Conservation (phyloP, 2,113 vertebrate species). For the Saiga tatarica region DNA sequence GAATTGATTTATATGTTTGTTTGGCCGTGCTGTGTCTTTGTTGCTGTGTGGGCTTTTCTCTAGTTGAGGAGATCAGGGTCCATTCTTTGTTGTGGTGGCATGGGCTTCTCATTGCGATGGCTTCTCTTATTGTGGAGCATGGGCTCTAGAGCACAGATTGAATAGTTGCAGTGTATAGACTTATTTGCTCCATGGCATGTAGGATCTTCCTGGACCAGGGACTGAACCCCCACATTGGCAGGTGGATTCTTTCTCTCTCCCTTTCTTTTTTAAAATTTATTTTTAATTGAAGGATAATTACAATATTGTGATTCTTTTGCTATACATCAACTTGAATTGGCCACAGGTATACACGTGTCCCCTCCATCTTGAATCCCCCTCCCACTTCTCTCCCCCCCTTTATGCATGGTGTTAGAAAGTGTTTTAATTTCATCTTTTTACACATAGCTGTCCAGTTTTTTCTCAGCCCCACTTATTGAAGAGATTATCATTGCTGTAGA, state of each 20-base stretch:
- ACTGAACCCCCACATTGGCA: background rate
- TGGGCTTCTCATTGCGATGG: background rate
- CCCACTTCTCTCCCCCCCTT: background rate
- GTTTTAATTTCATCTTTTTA: background rate
- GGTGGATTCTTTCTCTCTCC: background rate
- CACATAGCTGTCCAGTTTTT: background rate
- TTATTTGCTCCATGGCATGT: background rate
- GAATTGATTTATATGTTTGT: background rate
- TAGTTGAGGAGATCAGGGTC: background rate
- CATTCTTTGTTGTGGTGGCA: background rate
- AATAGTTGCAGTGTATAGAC: background rate
- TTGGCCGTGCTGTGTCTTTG: background rate
- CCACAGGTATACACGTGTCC: background rate
- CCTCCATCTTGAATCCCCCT: background rate
- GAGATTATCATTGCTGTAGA: background rate
- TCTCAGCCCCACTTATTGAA: background rate
- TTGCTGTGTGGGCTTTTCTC: background rate
- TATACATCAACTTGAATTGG: background rate
- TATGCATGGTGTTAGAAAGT: background rate
- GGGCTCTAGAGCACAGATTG: background rate
- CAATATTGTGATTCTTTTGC: background rate
- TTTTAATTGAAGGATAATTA: background rate
- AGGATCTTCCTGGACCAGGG: background rate
- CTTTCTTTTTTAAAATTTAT: background rate
- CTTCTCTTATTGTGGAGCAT: background rate